Percentiles rank a stretch among this genome's conserved stretches.
Conservation (phyloP, 2,888 invertebrate genomes). For the Carpatolechia fugitivella region DNA sequence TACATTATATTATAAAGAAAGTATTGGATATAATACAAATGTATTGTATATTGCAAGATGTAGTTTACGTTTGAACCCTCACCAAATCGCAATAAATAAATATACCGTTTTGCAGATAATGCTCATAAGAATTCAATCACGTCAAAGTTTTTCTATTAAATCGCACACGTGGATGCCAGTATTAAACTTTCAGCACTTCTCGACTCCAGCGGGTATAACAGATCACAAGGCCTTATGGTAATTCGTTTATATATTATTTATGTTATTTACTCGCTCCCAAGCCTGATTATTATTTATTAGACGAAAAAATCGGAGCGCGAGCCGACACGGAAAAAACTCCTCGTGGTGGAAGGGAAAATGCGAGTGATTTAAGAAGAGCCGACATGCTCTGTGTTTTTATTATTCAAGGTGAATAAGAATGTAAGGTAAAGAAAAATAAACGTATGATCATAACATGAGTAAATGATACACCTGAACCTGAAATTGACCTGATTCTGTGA, state of each 20-base stretch:
- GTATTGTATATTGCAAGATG: too few species aligned
- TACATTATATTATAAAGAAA: too few species aligned
- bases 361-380: background rate
- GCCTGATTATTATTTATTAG: constrained; percentile 24
- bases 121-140: background rate
- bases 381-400: background rate
- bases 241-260: constrained; percentile 27
- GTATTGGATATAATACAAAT: too few species aligned
- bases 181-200: constrained; percentile 38
- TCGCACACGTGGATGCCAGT: constrained; percentile 38
- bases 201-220: constrained; percentile 24
- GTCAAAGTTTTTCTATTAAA: constrained; percentile 40
- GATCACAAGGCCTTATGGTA: constrained; percentile 53
- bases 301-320: constrained; percentile 23
- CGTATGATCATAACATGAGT: background rate
- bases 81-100: too few species aligned
- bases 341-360: background rate
- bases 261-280: constrained; percentile 23
- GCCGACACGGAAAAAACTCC: too few species aligned
- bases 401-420: background rate
- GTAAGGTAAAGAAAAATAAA: background rate
- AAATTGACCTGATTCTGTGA: background rate
- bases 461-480: background rate
- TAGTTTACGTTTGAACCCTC: too few species aligned
- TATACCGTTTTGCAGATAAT: too few species aligned